Base-by-base conservation (phyloP, 1,140 invertebrate genomes). In the Drosophila parvula region DNA sequence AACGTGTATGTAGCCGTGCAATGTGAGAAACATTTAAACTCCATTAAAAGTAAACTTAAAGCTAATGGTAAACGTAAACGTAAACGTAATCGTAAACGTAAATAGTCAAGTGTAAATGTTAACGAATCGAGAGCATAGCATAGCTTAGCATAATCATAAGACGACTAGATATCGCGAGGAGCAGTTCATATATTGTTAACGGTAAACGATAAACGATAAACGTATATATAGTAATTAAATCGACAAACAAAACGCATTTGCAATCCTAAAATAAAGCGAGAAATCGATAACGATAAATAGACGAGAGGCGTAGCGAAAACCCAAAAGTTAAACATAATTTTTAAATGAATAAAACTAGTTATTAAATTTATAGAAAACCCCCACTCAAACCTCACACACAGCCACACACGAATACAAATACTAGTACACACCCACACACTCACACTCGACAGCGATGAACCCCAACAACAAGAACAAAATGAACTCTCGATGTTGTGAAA, bases 401-500 rank as follows among this genome's bases (percentile, higher is more conserved):
- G 11, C 28, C 47, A 69, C 41, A 69, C 41, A 67, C 27, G 41
- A 11, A 64, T 48, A 60, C 45, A 53, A 12, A 41, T 16, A 58
- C 30, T 44, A 14, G 45, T n/a, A 68, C 47, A 58, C 38, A 50
- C 56, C 40, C 36, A 64, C 57, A 79, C 51, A 59, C 40, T 36
- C 44, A 62, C 53, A 81, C 62, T 69, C 69, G 56, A 82, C 76
- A 88, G 76, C 79, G 68, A 86, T 79, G 77, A 71, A 57, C 67
- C 77, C 77, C 76, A 71, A 86, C 63, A 88, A 83, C 59, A 89
- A 82, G 77, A 88, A 83, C 81, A 83, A 90, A 85, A 91, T 81
- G 89, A 91, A 91, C 90, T 91, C 90, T 91, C 81, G 90, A 91
- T 91, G 90, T 91, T 91, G 90, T 91, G 90, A 91, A 86, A 90